These are phyloP conservation scores for Hestina assimilis DNA, from an alignment of 1,140 invertebrate genomes.

Conservation along the genomic window DNA sequence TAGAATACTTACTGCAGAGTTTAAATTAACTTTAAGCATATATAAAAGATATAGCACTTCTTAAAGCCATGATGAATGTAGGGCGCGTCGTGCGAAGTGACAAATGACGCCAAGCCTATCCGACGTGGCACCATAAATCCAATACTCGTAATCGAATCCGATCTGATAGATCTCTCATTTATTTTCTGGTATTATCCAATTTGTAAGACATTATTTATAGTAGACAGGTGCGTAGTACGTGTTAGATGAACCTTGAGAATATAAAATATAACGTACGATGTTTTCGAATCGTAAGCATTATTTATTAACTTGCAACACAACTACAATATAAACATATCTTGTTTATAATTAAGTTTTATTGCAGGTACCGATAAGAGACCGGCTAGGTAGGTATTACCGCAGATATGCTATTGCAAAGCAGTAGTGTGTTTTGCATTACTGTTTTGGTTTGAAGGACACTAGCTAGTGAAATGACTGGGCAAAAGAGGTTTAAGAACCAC, in stretches of 20 bases:
- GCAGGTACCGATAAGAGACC: no score
- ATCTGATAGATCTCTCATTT: slow-evolving; percentile 28
- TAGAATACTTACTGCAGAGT: background rate
- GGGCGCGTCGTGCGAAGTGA: slow-evolving; percentile 15
- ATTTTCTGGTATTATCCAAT: slow-evolving; percentile 22
- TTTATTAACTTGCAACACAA: no score
- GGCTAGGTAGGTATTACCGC: no score
- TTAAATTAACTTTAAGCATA: background rate
- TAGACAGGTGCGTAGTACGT: background rate
- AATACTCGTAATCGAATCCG: slow-evolving; percentile 19
- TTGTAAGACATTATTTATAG: slow-evolving; percentile 16
- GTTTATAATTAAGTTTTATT: no score
- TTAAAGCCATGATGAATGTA: slow-evolving; percentile 13
- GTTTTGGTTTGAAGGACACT: no score
- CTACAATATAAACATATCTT: no score
- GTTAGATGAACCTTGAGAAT: background rate
- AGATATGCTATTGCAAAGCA: no score
- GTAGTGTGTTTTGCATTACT: no score
- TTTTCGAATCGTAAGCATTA: no score
- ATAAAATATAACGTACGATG: no score
- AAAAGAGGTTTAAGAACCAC: no score
- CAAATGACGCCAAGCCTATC: slow-evolving; percentile 16
- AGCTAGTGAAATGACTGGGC: no score
- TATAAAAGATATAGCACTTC: slow-evolving; percentile 4
- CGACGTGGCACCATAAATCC: slow-evolving; percentile 26